Percentiles rank a stretch among this genome's conserved stretches.
phyloP scores from a whole-genome alignment of 2,797 vertebrate genomes.

The Craterocephalus amniculus region DNA sequence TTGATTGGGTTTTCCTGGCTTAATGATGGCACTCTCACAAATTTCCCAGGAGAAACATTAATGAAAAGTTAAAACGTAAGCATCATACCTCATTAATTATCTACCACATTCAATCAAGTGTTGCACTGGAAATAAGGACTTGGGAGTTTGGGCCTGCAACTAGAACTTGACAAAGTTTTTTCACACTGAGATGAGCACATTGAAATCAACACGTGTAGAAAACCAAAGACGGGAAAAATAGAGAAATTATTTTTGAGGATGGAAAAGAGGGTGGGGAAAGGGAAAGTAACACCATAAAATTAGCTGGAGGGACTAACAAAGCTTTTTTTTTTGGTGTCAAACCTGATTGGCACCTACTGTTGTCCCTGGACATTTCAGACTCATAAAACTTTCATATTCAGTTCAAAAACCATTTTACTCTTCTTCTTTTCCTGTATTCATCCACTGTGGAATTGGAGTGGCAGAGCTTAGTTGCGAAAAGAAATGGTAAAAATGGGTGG shows the following conservation, averaged over 20 bases:
- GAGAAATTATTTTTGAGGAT: conserved; percentile 39
- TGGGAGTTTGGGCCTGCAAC: conserved; percentile 6
- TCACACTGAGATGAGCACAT: conserved; percentile 38
- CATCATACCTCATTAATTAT: conserved; percentile 19
- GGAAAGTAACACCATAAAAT: conserved; percentile 50
- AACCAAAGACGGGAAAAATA: conserved; percentile 51
- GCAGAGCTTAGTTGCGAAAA: conserved; percentile 28
- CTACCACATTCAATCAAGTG: conserved; percentile 33
- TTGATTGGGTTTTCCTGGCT: conserved; percentile 24
- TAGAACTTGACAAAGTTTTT: conserved; percentile 45
- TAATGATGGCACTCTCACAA: conserved; percentile 11
- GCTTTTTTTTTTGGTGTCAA: conserved; percentile 61
- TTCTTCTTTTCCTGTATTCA: conserved; percentile 40
- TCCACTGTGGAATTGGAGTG: conserved; percentile 47
- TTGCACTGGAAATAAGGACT: conserved; percentile 13
- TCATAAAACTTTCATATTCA: conserved; percentile 56
- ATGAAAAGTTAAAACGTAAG: conserved; percentile 14
- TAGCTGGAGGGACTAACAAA: conserved; percentile 59
- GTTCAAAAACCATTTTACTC: conserved; percentile 53
- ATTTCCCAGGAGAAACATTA: conserved; percentile 25
- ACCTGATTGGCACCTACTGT: conserved; percentile 56
- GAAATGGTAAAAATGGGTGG: conserved; percentile 38
- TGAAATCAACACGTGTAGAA: conserved; percentile 35
- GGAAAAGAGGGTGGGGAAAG: conserved; percentile 56
- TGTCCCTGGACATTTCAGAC: conserved; percentile 56